phyloP scores from a whole-genome alignment of 1,140 invertebrate genomes.

The Goniozus legneri region DNA sequence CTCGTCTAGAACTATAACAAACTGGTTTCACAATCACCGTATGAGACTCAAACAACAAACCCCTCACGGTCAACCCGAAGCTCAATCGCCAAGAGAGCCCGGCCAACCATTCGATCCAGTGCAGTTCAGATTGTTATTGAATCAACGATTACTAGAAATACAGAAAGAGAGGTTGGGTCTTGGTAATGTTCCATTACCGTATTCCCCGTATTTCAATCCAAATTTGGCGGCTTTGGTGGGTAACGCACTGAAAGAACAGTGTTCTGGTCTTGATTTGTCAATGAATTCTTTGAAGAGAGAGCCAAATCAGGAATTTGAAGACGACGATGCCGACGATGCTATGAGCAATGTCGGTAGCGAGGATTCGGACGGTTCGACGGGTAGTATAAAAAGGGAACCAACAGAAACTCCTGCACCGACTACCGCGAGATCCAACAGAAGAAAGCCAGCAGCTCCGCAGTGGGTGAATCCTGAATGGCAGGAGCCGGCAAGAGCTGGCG shows the following conservation, averaged over 20 bases:
- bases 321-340: constrained; percentile 70
- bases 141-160: constrained; percentile 81
- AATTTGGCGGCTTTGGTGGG: constrained; percentile 67
- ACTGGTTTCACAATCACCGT: constrained; percentile 99
- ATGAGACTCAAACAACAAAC: constrained; percentile 94
- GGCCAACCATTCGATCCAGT: constrained; percentile 82
- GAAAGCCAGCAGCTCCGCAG: constrained; percentile 93
- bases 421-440: constrained; percentile 62
- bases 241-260: constrained; percentile 70
- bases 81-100: constrained; percentile 67
- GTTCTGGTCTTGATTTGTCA: constrained; percentile 75
- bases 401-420: constrained; percentile 56
- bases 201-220: constrained; percentile 72
- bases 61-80: constrained; percentile 67
- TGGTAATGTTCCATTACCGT: constrained; percentile 68
- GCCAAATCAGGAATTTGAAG: constrained; percentile 67
- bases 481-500: constrained; percentile 60
- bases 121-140: constrained; percentile 82
- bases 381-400: constrained; percentile 55
- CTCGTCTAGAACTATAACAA: constrained; percentile 94
- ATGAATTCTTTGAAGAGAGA: constrained; percentile 76
- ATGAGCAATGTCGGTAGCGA: constrained; percentile 76
- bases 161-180: constrained; percentile 77
- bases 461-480: constrained; percentile 95
- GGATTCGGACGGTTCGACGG: constrained; percentile 61